Evolutionary conservation across 1,140 invertebrate genomes (phyloP), one percentile per base, ranked within the genome.

Genomic region (Lethrus apterus): DNA sequence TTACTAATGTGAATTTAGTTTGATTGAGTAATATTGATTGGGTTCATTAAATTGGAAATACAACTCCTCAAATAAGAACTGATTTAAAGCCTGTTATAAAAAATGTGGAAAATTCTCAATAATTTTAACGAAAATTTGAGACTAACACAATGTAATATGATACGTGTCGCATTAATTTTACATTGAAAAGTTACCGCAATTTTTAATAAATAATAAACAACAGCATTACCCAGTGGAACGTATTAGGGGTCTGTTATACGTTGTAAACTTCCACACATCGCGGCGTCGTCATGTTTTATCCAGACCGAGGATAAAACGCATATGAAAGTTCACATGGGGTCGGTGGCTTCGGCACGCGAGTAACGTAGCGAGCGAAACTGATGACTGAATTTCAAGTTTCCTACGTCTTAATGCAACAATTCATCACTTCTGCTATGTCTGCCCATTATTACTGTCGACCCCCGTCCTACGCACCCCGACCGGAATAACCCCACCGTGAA

Each of bases 321-420:
- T 46, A 46, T 30, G 44, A 46, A 38, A 46, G 44, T 46, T 46
- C 35, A 33, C 34, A 33, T 18, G 31, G 23, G 43, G 50, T 44
- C 42, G 44, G 40, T 48, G 43, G 46, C 44, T 50, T 45, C 45
- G 40, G 30, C 31, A 44, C 29, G 30, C 19, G 23, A 44, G 54
- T 51, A 54, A 54, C 48, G 54, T 56, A 56, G 54, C 54, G 48
- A 47, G 44, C 42, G 45, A 46, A 54, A 57, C 52, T 57, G 49
- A 57, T 54, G 49, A 51, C 52, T 50, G 31, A 46, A 57, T 54
- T 52, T 54, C 46, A 54, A 57, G 51, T 54, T 57, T 50, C 50
- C 50, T 54, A 51, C 55, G 48, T 48, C 55, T 52, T 57, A 54
- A 54, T 57, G 51, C 52, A 46, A 35, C 55, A 50, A 57, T 56